Conservation (phyloP, 1,140 invertebrate genomes). For the Drosophila navojoa region DNA sequence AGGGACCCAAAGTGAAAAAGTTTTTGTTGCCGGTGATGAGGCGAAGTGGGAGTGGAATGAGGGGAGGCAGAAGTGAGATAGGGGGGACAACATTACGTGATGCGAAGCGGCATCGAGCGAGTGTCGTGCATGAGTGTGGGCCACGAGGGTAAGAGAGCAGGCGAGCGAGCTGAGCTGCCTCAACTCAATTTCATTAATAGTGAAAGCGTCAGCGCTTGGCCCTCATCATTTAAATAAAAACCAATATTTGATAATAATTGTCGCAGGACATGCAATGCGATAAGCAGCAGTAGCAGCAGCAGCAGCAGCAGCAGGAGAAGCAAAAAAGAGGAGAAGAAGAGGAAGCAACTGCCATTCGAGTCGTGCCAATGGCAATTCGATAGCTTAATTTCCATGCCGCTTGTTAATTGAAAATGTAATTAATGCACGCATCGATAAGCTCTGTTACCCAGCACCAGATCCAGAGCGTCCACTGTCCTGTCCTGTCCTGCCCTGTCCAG, state of each 20-base stretch:
- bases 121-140: slow-evolving; percentile 3
- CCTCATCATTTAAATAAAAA: slow-evolving; percentile 78
- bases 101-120: slow-evolving; percentile 39
- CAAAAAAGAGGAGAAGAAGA: too few species aligned
- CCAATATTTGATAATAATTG: slow-evolving; percentile 82
- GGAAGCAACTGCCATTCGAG: slow-evolving; percentile 1
- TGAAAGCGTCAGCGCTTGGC: slow-evolving; percentile 52
- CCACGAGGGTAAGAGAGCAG: neutral
- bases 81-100: slow-evolving; percentile 61
- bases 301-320: neutral
- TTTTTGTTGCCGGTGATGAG: slow-evolving; percentile 24
- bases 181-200: slow-evolving; percentile 72
- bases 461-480: slow-evolving; percentile 1
- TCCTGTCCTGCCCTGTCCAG: neutral
- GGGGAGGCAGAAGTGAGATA: too few species aligned
- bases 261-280: slow-evolving; percentile 74
- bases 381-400: slow-evolving; percentile 74
- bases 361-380: slow-evolving; percentile 62
- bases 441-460: slow-evolving; percentile 2
- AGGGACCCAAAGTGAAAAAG: slow-evolving; percentile 72
- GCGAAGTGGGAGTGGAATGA: too few species aligned
- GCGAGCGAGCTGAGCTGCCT: neutral
- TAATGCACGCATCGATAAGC: slow-evolving; percentile 72
- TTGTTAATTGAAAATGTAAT: slow-evolving; percentile 83
- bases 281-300: slow-evolving; percentile 22